Evolutionary conservation across 2,888 invertebrate genomes (phyloP).

Genomic region (Adelphocoris suturalis): DNA sequence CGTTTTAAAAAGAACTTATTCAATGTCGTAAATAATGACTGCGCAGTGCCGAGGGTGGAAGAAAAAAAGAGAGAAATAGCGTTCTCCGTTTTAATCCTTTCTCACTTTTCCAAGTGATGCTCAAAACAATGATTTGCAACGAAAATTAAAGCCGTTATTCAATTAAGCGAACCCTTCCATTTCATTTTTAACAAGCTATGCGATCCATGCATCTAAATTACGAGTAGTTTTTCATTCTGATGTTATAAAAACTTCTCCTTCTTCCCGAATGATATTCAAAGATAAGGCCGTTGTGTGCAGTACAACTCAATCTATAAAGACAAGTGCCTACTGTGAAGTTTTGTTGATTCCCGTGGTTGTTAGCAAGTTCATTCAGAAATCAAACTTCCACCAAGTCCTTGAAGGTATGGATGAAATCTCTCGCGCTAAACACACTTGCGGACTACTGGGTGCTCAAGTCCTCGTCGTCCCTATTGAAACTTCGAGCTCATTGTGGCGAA

Average conservation of each 20-base stretch:
- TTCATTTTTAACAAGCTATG: background rate
- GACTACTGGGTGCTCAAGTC: background rate
- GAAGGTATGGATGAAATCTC: constrained; percentile 14
- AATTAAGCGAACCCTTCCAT: background rate
- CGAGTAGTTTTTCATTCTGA: too few species aligned
- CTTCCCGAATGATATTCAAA: too few species aligned
- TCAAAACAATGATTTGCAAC: constrained; percentile 21
- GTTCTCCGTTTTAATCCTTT: constrained; percentile 5
- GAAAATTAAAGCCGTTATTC: constrained; percentile 30
- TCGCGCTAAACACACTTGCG: background rate
- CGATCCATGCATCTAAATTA: background rate
- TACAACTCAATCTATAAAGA: too few species aligned
- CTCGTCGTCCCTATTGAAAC: background rate
- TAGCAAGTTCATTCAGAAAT: background rate
- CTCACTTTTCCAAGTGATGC: constrained; percentile 24
- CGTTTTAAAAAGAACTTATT: constrained; percentile 6
- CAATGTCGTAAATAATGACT: constrained; percentile 13
- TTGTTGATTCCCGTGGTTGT: background rate
- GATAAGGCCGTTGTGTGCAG: too few species aligned
- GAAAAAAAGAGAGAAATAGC: background rate
- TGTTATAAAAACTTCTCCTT: too few species aligned
- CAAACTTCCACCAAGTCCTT: constrained; percentile 16
- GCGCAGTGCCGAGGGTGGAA: background rate
- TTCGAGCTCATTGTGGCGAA: constrained; percentile 10
- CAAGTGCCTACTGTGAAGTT: too few species aligned